Conservation (phyloP, 2,113 vertebrate genomes). For the Hemiprocne comata region DNA sequence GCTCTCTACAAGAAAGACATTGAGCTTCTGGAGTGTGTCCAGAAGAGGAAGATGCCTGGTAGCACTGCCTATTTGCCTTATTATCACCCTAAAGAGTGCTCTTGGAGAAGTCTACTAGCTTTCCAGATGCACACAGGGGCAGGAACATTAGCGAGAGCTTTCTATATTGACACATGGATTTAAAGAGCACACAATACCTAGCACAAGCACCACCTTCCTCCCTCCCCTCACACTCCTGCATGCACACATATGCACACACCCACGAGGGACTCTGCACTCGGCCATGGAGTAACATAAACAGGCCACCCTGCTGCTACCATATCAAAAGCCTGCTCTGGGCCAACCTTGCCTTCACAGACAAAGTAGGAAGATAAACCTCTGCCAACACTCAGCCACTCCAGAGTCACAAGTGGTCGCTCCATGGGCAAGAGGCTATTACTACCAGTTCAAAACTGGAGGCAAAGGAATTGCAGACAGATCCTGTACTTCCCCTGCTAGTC, state of each 20-base stretch:
- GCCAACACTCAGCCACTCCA: not conserved
- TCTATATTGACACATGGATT: not conserved
- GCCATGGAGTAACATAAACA: not conserved
- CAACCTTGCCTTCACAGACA: not conserved
- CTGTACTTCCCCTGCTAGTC: not conserved
- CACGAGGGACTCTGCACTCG: not conserved
- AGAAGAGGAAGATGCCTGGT: no score
- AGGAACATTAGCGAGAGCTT: no score
- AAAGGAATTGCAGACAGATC: not conserved
- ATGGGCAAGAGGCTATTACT: not conserved
- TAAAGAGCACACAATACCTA: not conserved
- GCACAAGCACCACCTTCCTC: not conserved
- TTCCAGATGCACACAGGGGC: no score
- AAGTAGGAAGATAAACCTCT: not conserved
- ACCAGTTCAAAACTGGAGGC: not conserved
- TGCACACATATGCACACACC: not conserved
- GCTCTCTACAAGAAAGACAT: no score
- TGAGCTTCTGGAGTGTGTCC: no score
- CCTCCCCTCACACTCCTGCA: not conserved
- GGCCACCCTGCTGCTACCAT: not conserved
- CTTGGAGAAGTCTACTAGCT: no score
- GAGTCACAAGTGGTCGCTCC: not conserved
- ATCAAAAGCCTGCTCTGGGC: not conserved
- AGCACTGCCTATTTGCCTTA: no score
- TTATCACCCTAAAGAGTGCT: no score